These are phyloP conservation scores for Oscheius sp. DNA, from an alignment of 2,888 invertebrate genomes.

Conservation along the genomic window DNA sequence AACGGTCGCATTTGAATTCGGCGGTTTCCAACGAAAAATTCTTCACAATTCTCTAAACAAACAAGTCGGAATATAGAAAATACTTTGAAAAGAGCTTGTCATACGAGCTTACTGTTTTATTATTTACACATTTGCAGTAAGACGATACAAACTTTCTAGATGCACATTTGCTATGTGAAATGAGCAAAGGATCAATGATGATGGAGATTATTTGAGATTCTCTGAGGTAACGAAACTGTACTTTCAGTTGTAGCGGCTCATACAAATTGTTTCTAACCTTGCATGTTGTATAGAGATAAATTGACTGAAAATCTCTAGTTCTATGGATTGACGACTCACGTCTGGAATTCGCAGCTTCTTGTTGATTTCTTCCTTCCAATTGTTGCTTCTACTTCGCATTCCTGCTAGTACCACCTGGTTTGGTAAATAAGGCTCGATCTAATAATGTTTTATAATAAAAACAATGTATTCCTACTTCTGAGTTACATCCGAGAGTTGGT, in stretches of 20 bases:
- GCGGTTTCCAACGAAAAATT: too few species aligned
- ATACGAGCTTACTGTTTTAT: neutral
- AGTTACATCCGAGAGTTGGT: neutral
- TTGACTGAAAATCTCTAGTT: neutral
- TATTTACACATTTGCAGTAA: neutral
- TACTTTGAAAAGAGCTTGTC: too few species aligned
- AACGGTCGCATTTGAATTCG: too few species aligned
- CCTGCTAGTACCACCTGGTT: neutral
- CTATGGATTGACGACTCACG: neutral
- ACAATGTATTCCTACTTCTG: neutral
- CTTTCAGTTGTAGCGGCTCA: neutral
- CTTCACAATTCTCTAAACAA: too few species aligned
- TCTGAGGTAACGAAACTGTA: neutral
- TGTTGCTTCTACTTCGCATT: neutral
- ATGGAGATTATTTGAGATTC: neutral
- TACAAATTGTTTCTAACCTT: neutral
- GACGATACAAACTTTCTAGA: neutral
- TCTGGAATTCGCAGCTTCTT: neutral
- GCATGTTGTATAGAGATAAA: slow-evolving; percentile 2
- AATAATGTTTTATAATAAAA: neutral
- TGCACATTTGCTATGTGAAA: neutral
- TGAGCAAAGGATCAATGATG: neutral
- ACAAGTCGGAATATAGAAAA: too few species aligned
- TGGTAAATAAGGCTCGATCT: neutral
- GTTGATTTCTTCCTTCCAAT: neutral